These are phyloP conservation scores for Meliscaeva auricollis DNA, from an alignment of 2,888 invertebrate genomes.

Conservation along the genomic window DNA sequence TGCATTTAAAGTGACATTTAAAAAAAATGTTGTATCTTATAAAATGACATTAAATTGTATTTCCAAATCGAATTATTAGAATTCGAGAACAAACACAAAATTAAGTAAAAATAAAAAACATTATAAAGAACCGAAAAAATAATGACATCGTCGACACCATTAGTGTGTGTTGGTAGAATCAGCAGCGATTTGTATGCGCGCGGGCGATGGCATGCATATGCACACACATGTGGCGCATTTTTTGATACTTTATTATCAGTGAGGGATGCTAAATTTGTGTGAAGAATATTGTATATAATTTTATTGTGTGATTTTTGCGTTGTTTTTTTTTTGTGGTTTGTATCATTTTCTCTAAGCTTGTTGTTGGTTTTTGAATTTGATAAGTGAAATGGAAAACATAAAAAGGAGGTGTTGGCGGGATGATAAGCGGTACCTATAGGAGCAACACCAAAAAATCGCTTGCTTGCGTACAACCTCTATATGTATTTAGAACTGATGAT, in stretches of 20 bases:
- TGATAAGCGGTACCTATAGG: conserved; percentile 31
- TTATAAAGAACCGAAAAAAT: conserved; percentile 23
- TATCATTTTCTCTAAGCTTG: conserved; percentile 63
- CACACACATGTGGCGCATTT: conserved; percentile 56
- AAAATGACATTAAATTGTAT: conserved; percentile 62
- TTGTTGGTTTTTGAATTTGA: conserved; percentile 55
- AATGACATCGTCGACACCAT: conserved; percentile 36
- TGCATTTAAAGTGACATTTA: conserved; percentile 1
- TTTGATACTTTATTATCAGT: conserved; percentile 61
- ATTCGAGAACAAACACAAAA: conserved; percentile 32
- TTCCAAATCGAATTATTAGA: conserved; percentile 65
- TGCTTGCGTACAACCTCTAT: conserved; percentile 3
- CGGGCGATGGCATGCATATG: conserved; percentile 56
- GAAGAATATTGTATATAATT: conserved; percentile 38
- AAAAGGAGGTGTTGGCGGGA: conserved; percentile 46
- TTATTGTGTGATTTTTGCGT: conserved; percentile 25
- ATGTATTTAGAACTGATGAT: conserved; percentile 48
- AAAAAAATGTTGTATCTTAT: conserved; percentile 50
- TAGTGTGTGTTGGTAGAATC: conserved; percentile 43
- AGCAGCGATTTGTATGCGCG: conserved; percentile 52
- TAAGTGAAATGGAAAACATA: conserved; percentile 58
- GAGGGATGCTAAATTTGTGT: conserved; percentile 72
- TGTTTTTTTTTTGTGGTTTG: conserved; percentile 5
- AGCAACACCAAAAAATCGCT: conserved; percentile 9
- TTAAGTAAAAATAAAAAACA: background rate